A percentile compares a stretch with the other conserved stretches of the same genome.
Conservation (phyloP, 1,140 invertebrate genomes). For the Ctenoplectra terminalis region DNA sequence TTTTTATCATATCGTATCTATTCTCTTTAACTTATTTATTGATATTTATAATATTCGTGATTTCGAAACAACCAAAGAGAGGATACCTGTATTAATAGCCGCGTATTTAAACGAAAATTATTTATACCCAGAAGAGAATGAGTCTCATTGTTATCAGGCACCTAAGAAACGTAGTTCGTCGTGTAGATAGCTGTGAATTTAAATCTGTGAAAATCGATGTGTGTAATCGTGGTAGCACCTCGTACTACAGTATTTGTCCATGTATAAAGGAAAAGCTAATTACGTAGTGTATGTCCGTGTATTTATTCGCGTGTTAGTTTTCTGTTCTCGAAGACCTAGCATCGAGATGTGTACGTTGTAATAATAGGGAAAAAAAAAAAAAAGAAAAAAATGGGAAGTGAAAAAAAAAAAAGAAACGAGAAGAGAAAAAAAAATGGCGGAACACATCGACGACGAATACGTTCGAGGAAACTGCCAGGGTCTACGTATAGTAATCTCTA, state of each 20-base stretch:
- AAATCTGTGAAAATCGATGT: slow-evolving; percentile 16
- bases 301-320: slow-evolving; percentile 61
- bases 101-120: slow-evolving; percentile 32
- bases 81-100: slow-evolving; percentile 6
- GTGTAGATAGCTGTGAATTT: slow-evolving; percentile 45
- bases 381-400: not conserved
- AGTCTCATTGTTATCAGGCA: not conserved
- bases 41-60: slow-evolving; percentile 1
- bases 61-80: slow-evolving; percentile 40
- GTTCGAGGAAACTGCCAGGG: slow-evolving; percentile 27
- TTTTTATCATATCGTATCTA: not conserved
- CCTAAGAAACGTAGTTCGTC: slow-evolving; percentile 53
- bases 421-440: not conserved
- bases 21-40: slow-evolving; percentile 14
- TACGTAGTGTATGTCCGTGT: slow-evolving; percentile 58
- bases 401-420: not conserved
- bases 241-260: slow-evolving; percentile 51
- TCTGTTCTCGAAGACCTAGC: slow-evolving; percentile 1
- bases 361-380: not conserved
- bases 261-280: slow-evolving; percentile 44
- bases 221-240: slow-evolving; percentile 57
- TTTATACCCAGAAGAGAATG: not conserved
- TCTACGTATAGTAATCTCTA: slow-evolving; percentile 7
- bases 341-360: not conserved
- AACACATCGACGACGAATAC: not conserved